phyloP scores from a whole-genome alignment of 2,888 invertebrate species.

The Chesias legatella region DNA sequence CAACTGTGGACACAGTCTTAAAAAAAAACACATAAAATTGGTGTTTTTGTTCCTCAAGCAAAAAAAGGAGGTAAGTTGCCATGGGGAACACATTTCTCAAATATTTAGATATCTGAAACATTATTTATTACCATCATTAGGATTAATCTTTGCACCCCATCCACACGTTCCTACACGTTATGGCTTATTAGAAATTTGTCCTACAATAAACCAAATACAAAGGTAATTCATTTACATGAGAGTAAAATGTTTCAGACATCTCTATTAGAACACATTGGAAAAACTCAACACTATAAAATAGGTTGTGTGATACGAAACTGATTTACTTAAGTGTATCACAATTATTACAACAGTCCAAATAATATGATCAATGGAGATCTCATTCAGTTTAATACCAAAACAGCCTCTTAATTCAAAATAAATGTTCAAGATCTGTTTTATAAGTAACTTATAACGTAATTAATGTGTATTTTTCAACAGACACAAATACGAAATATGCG shows the following conservation, averaged over 20 bases:
- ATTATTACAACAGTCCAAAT: too few species aligned
- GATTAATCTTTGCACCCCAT: too few species aligned
- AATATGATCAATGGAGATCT: not conserved
- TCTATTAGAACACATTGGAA: slow-evolving; percentile 4
- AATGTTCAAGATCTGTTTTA: too few species aligned
- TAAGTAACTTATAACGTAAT: too few species aligned
- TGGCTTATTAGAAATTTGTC: too few species aligned
- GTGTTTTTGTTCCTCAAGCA: slow-evolving; percentile 20
- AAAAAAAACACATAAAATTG: slow-evolving; percentile 28
- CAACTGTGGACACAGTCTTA: slow-evolving; percentile 42
- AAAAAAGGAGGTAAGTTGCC: slow-evolving; percentile 10
- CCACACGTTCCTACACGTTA: too few species aligned
- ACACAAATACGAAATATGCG: too few species aligned
- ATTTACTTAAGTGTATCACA: not conserved
- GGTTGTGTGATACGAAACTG: slow-evolving; percentile 8
- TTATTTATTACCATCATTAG: not conserved
- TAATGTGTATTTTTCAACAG: too few species aligned
- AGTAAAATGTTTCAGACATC: slow-evolving; percentile 8
- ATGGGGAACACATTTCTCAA: slow-evolving; percentile 10
- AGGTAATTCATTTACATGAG: too few species aligned
- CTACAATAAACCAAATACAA: too few species aligned
- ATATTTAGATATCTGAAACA: slow-evolving; percentile 9
- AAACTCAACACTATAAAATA: slow-evolving; percentile 7
- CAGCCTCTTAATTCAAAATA: too few species aligned
- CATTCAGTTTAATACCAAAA: too few species aligned